Base-by-base conservation (phyloP, 2,888 invertebrate genomes). In the Lathronympha strigana region DNA sequence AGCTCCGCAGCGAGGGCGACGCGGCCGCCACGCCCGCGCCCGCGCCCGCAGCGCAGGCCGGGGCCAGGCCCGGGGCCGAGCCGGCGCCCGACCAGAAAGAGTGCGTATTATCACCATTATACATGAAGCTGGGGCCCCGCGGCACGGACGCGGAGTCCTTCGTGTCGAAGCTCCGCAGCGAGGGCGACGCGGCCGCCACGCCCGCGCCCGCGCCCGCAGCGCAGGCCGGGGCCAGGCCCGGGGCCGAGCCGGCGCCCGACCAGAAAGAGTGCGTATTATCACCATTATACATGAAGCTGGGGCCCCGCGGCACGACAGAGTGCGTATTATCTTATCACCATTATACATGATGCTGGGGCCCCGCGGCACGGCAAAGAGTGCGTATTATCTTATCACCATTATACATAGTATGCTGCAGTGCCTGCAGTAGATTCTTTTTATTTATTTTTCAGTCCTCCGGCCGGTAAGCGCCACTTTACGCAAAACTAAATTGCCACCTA, bases 261-360 rank as follows among this genome's bases (percentile, higher is more conserved):
- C 25, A 25, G 4, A 25, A 25, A 6, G 25, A 25, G 25, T 25
- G 6, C 25, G 25, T 25, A 25, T 25, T 25, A 6, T 25, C 4
- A 4, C 25, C 25, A 25, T n/a, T n/a, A n/a, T 13, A 11, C 6
- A 3, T 25, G 25, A 4, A 6, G 3, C 25, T 6, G 25, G 64
- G 3, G 25, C 6, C 25, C 6, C 25, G 25, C 25, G 6, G 25
- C 6, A 25, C 25, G 13, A 88, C 88, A 47, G 87, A 87, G 90
- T 86, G 51, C 85, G 83, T 76, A 21, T 57, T n/a, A n/a, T n/a
- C n/a, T 25, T 25, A 6, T 25, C 4, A 4, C 25, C 25, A 25
- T n/a, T n/a, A n/a, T n/a, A n/a, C n/a, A 96, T 99, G 94, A 98
- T 99, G 92, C 93, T 99, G 69, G 98, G 99, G 25, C 6, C 25